These are phyloP conservation scores for Siderastrea siderea DNA, from an alignment of 92 coral and sea anemone genomes.

Conservation along the genomic window DNA sequence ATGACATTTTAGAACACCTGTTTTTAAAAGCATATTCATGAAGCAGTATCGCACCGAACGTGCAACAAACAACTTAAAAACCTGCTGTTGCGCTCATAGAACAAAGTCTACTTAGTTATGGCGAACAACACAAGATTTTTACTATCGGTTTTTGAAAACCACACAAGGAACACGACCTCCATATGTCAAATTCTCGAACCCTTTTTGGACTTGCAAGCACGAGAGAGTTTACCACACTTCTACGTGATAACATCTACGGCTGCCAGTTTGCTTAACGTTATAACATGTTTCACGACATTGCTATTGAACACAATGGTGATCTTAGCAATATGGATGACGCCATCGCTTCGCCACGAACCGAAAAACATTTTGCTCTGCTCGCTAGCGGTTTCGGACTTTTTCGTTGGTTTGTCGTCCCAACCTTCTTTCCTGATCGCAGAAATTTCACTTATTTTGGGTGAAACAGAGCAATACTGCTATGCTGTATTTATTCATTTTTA, in stretches of 20 bases:
- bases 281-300: constrained; percentile 11
- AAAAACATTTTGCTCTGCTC: constrained; percentile 28
- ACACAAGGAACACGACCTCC: not conserved
- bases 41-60: not conserved
- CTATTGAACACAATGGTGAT: constrained; percentile 5
- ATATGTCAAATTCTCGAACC: constrained; percentile 17
- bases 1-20: not conserved
- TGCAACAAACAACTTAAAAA: not conserved
- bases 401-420: constrained; percentile 16
- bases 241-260: constrained; percentile 4
- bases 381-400: constrained; percentile 42
- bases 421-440: constrained; percentile 37
- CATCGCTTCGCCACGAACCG: constrained; percentile 23
- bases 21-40: not conserved
- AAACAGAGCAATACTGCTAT: constrained; percentile 12
- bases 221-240: constrained; percentile 23
- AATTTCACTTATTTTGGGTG: constrained; percentile 15
- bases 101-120: not conserved
- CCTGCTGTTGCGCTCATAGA: not conserved
- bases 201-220: constrained; percentile 22
- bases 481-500: constrained; percentile 32
- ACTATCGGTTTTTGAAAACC: not conserved
- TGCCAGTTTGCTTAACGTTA: not conserved
- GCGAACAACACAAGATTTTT: not conserved
- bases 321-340: constrained; percentile 11